Base-by-base conservation (phyloP, 2,113 vertebrate genomes). In the Misgurnus mizolepis region DNA sequence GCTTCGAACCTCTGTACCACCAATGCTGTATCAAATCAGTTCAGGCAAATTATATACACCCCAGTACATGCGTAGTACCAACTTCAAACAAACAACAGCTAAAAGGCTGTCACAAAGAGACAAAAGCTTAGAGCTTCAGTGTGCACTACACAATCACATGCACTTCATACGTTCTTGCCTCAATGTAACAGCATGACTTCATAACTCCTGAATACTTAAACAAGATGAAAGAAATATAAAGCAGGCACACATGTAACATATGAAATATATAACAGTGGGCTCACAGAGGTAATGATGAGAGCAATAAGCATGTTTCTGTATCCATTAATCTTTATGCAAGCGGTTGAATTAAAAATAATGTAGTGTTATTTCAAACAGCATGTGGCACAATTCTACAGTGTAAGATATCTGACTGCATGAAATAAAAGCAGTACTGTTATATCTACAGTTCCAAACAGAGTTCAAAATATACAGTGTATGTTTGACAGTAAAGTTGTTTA, bases 81-180 rank as follows among this genome's bases (percentile, higher is more conserved):
- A 80, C 74, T 82, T 83, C 78, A 86, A 84, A 86, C 80, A 15
- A 60, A 12, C 68, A 80, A 18, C 43, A 43, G 50, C 68, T 67
- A 18, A 73, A 55, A n/a, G 64, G 41, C 11, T 50, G 65, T 62
- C 71, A 74, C 34, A 34, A 64, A 58, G 15, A 65, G 55, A 73
- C 1, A 40, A 53, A 58, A 5, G 40, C 39, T 58, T 71, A 56
- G 49, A 72, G 50, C 69, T 50, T 69, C 22, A 11, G 12, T 53
- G 15, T 22, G 58, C 7, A 9, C 53, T 22, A 27, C 17, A 45
- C 39, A 56, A 73, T 18, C 67, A 40, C 34, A 18, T 7, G 41
- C 43, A 8, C 49, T 60, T 70, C 56, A 75, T 18, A 22, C 18
- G 65, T 39, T 61, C 41, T 56, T 69, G 45, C 58, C 40, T 71